A percentile compares a stretch with the other conserved stretches of the same genome.
phyloP scores from a whole-genome alignment of 1,140 invertebrate genomes.

The Papilio dardanus region DNA sequence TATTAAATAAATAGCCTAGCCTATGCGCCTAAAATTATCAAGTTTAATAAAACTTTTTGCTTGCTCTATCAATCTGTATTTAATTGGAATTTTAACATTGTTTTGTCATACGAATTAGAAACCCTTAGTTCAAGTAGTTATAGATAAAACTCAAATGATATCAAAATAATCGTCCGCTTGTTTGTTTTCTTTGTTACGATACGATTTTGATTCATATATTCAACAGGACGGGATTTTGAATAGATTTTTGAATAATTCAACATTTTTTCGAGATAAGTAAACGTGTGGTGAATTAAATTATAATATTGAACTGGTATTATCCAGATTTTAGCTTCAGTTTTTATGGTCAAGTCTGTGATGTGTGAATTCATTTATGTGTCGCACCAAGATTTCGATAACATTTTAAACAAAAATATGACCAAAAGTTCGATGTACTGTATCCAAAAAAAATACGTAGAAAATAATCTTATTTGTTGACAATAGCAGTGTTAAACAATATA shows the following conservation, averaged over 20 bases:
- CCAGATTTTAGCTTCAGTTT: background rate
- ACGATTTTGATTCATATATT: background rate
- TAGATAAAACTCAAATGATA: background rate
- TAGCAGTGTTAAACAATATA: too few species aligned
- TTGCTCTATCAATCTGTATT: background rate
- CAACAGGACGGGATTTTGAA: background rate
- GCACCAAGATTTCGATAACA: background rate
- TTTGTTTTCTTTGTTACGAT: background rate
- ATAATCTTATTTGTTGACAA: background rate
- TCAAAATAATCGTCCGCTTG: background rate
- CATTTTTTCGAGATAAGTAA: background rate
- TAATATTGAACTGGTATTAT: background rate
- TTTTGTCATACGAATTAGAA: too few species aligned
- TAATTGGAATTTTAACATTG: too few species aligned
- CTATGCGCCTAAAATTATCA: background rate
- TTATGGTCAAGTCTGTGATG: background rate
- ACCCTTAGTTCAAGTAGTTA: too few species aligned
- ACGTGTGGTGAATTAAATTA: background rate
- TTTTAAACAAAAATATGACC: background rate
- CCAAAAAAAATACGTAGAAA: background rate
- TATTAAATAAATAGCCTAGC: background rate
- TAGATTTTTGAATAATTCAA: background rate
- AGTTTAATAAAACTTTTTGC: background rate
- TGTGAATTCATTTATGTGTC: background rate
- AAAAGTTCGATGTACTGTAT: background rate